Evolutionary conservation across 1,140 invertebrate genomes (phyloP).

Genomic region (Drosophila athabasca): DNA sequence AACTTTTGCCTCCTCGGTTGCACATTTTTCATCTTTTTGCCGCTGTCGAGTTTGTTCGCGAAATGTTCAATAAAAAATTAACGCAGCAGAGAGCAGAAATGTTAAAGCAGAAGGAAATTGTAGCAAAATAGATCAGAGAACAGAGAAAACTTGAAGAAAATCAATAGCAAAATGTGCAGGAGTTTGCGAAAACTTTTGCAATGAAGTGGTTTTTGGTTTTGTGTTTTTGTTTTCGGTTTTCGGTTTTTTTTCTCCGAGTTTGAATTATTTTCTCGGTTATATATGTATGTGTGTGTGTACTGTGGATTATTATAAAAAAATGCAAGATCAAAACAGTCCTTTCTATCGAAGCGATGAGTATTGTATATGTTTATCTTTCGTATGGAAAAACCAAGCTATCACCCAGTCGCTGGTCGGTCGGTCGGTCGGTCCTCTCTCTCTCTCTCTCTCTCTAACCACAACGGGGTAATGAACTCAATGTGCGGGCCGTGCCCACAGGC

Average conservation of each 20-base stretch:
- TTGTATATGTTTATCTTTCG: constrained; percentile 16
- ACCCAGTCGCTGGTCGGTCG: no score
- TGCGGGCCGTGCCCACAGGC: constrained; percentile 37
- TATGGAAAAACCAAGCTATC: constrained; percentile 14
- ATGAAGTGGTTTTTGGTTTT: constrained; percentile 57
- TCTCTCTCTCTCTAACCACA: constrained; percentile 26
- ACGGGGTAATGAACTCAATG: constrained; percentile 70
- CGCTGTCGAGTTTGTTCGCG: constrained; percentile 10
- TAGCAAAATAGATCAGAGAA: constrained; percentile 22
- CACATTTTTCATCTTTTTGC: constrained; percentile 37
- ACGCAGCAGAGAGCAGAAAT: constrained; percentile 15
- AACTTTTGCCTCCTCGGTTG: constrained; percentile 20
- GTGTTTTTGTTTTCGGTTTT: neutral
- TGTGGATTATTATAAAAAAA: constrained; percentile 5
- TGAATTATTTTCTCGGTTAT: constrained; percentile 1
- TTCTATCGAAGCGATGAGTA: neutral
- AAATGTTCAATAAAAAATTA: constrained; percentile 36
- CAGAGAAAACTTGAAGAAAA: constrained; percentile 49
- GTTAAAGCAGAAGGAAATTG: constrained; percentile 47
- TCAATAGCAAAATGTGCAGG: constrained; percentile 47
- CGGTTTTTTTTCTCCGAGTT: neutral
- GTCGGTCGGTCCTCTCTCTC: neutral
- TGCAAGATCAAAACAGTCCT: constrained; percentile 4
- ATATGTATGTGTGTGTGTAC: no score
- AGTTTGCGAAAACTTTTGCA: constrained; percentile 40